phyloP scores from a whole-genome alignment of 2,797 vertebrate genomes.

The Pteropus rufus region DNA sequence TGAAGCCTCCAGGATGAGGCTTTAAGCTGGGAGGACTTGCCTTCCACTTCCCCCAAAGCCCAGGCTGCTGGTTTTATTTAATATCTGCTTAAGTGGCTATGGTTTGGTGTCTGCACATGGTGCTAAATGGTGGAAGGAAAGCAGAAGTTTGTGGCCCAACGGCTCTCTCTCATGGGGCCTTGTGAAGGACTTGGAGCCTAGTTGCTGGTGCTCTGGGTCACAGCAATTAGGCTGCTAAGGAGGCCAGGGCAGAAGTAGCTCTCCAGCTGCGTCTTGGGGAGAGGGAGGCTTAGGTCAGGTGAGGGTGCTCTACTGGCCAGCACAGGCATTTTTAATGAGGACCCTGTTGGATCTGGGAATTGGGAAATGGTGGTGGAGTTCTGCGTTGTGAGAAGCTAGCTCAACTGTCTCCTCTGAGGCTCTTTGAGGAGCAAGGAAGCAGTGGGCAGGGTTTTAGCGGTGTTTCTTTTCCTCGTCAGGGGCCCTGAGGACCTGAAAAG shows the following conservation, averaged over 20 bases:
- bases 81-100: neutral
- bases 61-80: neutral
- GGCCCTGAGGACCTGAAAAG: neutral
- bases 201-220: neutral
- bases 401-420: neutral
- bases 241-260: neutral
- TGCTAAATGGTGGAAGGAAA: neutral
- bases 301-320: neutral
- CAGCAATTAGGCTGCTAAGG: neutral
- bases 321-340: neutral
- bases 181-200: neutral
- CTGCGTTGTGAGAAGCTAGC: neutral
- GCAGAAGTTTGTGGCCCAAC: constrained; percentile 68
- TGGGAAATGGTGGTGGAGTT: neutral
- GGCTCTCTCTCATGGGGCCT: neutral
- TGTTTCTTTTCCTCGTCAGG: neutral
- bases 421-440: neutral
- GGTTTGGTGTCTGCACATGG: neutral
- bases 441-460: neutral
- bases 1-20: neutral
- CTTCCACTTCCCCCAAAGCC: neutral
- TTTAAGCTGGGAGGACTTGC: neutral
- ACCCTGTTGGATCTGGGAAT: neutral
- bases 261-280: neutral
- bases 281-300: neutral